These are phyloP conservation scores for Lithophane socia DNA, from an alignment of 2,888 invertebrate genomes.

Conservation along the genomic window DNA sequence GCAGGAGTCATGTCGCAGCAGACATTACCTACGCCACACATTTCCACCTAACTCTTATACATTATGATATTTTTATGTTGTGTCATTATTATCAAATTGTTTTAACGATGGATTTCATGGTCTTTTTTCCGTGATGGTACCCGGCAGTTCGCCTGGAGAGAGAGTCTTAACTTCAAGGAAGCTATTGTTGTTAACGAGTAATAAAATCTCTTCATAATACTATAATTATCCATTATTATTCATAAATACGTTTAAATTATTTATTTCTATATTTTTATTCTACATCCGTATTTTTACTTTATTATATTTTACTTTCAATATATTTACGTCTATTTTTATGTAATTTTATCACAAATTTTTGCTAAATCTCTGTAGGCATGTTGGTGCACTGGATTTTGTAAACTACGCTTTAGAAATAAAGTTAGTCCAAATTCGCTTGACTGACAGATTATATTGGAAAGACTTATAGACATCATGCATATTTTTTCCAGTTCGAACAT, in stretches of 20 bases:
- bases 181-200: constrained; percentile 97
- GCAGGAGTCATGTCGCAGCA: constrained; percentile 12
- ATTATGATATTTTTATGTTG: constrained; percentile 60
- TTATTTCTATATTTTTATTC: constrained; percentile 82
- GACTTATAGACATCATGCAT: constrained; percentile 75
- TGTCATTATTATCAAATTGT: constrained; percentile 63
- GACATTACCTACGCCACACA: constrained; percentile 28
- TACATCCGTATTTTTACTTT: constrained; percentile 78
- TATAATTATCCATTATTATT: constrained; percentile 86
- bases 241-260: constrained; percentile 82
- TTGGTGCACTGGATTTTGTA: constrained; percentile 78
- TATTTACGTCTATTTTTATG: constrained; percentile 70
- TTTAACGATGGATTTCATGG: constrained; percentile 84
- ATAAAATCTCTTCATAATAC: constrained; percentile 90
- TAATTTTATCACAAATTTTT: constrained; percentile 76
- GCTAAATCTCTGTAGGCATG: constrained; percentile 84
- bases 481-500: constrained; percentile 84
- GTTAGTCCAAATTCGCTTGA: constrained; percentile 69
- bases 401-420: constrained; percentile 78
- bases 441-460: constrained; percentile 64
- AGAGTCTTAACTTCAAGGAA: constrained; percentile 99
- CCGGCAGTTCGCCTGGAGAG: constrained; percentile 97
- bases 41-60: constrained; percentile 44
- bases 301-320: constrained; percentile 66
- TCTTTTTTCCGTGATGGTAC: constrained; percentile 84